Conservation (phyloP, 2,797 vertebrate species). For the Nannoperca australis region DNA sequence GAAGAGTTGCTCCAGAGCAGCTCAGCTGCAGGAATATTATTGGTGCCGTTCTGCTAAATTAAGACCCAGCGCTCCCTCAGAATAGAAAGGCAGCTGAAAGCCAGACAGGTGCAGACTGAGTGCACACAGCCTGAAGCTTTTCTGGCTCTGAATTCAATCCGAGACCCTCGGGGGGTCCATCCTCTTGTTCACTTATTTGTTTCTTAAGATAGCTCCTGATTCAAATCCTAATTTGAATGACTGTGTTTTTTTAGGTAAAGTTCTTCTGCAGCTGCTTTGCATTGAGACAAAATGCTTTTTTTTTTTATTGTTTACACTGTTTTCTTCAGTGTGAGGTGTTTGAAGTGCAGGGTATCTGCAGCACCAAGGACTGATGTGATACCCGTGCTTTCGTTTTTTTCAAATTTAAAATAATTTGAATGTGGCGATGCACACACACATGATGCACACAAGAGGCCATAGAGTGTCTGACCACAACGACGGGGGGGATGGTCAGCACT, state of each 20-base stretch:
- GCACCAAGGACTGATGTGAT: neutral
- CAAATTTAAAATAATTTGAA: no score
- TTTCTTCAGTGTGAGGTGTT: no score
- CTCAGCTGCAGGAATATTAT: neutral
- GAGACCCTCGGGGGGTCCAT: no score
- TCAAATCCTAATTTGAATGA: neutral
- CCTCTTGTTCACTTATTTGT: no score
- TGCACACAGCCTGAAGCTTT: neutral
- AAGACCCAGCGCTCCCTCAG: slow-evolving; percentile 2
- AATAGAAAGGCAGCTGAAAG: slow-evolving; percentile 30
- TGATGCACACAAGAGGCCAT: neutral
- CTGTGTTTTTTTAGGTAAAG: no score
- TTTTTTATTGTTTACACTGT: neutral
- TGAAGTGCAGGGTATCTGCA: no score
- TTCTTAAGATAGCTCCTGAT: neutral
- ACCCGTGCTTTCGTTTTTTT: no score
- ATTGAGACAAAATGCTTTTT: neutral
- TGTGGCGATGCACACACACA: no score
- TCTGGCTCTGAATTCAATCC: neutral
- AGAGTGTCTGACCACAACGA: neutral
- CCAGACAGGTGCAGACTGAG: slow-evolving; percentile 22
- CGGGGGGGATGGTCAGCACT: neutral
- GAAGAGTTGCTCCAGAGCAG: neutral
- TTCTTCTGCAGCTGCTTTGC: neutral
- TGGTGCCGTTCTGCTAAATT: slow-evolving; percentile 18